Percentiles rank a stretch among this genome's conserved stretches.
Conservation (phyloP, 2,888 invertebrate genomes). For the Noctua janthina region DNA sequence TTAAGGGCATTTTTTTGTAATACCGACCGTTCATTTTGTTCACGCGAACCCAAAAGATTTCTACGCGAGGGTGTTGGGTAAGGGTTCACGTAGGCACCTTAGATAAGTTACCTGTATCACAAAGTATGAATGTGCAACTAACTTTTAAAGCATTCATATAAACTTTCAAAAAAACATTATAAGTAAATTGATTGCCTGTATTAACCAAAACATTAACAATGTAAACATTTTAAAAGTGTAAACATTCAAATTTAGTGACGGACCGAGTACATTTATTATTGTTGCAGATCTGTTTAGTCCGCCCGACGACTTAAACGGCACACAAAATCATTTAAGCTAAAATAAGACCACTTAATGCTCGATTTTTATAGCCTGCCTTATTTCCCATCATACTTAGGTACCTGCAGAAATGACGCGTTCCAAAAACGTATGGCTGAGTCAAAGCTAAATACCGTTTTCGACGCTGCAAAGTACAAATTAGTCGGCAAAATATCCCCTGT, state of each 20-base stretch:
- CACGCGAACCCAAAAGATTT: slow-evolving; percentile 78
- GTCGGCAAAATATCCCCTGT: slow-evolving; percentile 75
- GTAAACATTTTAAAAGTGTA: slow-evolving; percentile 71
- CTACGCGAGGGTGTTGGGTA: slow-evolving; percentile 63
- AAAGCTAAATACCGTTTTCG: slow-evolving; percentile 74
- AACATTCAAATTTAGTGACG: slow-evolving; percentile 71
- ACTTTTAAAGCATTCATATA: slow-evolving; percentile 23
- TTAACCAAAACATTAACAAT: slow-evolving; percentile 71
- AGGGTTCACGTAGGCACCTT: slow-evolving; percentile 52
- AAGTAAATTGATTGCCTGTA: slow-evolving; percentile 68
- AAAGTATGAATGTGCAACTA: slow-evolving; percentile 19
- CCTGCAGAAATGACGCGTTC: slow-evolving; percentile 78
- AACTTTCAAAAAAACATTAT: slow-evolving; percentile 42
- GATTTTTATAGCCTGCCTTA: slow-evolving; percentile 75
- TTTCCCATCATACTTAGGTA: slow-evolving; percentile 76
- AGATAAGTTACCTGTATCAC: slow-evolving; percentile 56
- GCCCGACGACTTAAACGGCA: slow-evolving; percentile 71
- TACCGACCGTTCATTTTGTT: slow-evolving; percentile 83
- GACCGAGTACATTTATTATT: slow-evolving; percentile 68
- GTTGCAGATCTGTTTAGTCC: slow-evolving; percentile 72
- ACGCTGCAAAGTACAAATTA: slow-evolving; percentile 78
- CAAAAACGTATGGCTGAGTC: slow-evolving; percentile 77
- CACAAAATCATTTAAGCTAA: slow-evolving; percentile 72
- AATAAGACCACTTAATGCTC: slow-evolving; percentile 76
- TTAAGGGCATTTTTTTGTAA: slow-evolving; percentile 87